Evolutionary conservation across 2,797 vertebrate species (phyloP), one percentile per base, ranked within the genome.

Genomic region (Pelodytes ibericus): DNA sequence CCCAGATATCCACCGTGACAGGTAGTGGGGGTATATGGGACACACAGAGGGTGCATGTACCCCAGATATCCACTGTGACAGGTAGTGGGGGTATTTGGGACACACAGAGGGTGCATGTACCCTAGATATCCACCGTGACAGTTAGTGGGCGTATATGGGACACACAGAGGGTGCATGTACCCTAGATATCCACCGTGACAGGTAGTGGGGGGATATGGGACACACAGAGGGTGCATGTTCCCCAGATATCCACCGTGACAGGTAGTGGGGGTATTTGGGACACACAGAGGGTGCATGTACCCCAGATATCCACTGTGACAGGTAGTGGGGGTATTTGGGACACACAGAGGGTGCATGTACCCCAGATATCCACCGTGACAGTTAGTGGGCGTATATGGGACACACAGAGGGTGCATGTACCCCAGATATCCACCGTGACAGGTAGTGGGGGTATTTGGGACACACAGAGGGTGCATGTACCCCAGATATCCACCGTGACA

Each of bases 1-100:
- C 33, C 33, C 33, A 36, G 5, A 82, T 96, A 79, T 96, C 96
- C 81, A 96, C 95, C 0, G 88, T 92, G 74, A 93, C 92, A 89
- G 92, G 92, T 93, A 81, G 66, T 36, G 13, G 5, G 33, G 5
- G n/a, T 0, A 5, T 36, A 1, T 36, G 33, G 13, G 13, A 36
- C 33, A 36, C 33, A 36, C 33, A 5, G 33, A 36, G 13, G 5
- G 33, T 36, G 5, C 33, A 36, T 36, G 5, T n/a, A 36, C 13
- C 33, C 33, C 33, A 36, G 5, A 82, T 96, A 79, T 96, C 96
- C 81, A 96, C 95, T 0, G 88, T 92, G 74, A 93, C 92, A 89
- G 92, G 92, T 93, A 81, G 66, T 36, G 13, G 5, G 33, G 5
- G n/a, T 0, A 5, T 36, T 0, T 36, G 33, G 13, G 13, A 36